phyloP scores from a whole-genome alignment of 1,140 invertebrate species.

The Lerema accius region DNA sequence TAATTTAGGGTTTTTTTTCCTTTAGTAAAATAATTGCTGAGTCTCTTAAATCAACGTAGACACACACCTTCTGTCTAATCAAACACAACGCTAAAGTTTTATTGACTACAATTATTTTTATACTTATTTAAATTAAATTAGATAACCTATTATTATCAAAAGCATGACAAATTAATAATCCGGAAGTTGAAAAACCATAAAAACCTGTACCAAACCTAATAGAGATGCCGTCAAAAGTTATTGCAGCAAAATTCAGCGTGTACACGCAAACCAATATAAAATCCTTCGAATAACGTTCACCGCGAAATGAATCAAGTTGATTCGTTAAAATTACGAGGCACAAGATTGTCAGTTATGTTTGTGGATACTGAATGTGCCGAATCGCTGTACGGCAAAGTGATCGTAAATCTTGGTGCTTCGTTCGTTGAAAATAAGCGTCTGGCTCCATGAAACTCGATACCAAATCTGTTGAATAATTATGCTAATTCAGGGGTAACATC shows the following conservation, averaged over 20 bases:
- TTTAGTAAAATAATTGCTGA: too few relatives aligned
- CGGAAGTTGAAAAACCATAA: too few relatives aligned
- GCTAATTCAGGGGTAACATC: not conserved
- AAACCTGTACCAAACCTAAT: too few relatives aligned
- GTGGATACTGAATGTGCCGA: conserved; percentile 71
- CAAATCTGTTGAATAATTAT: conserved; percentile 24
- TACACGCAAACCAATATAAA: conserved; percentile 12
- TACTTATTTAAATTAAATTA: too few relatives aligned
- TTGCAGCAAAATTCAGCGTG: not conserved
- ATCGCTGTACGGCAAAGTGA: conserved; percentile 71
- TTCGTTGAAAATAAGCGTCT: conserved; percentile 70
- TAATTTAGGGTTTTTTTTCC: too few relatives aligned
- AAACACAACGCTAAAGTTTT: too few relatives aligned
- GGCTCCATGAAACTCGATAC: conserved; percentile 37
- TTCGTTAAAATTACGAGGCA: conserved; percentile 72
- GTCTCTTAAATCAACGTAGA: too few relatives aligned
- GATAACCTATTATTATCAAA: too few relatives aligned
- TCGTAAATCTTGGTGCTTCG: conserved; percentile 73
- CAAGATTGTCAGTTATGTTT: conserved; percentile 72
- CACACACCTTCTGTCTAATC: too few relatives aligned
- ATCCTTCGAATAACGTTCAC: conserved; percentile 19
- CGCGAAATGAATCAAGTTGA: conserved; percentile 53
- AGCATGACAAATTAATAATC: too few relatives aligned
- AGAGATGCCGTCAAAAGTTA: too few relatives aligned
- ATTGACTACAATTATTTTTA: too few relatives aligned